These are phyloP conservation scores for Meganola albula DNA, from an alignment of 2,888 invertebrate species.

Conservation along the genomic window DNA sequence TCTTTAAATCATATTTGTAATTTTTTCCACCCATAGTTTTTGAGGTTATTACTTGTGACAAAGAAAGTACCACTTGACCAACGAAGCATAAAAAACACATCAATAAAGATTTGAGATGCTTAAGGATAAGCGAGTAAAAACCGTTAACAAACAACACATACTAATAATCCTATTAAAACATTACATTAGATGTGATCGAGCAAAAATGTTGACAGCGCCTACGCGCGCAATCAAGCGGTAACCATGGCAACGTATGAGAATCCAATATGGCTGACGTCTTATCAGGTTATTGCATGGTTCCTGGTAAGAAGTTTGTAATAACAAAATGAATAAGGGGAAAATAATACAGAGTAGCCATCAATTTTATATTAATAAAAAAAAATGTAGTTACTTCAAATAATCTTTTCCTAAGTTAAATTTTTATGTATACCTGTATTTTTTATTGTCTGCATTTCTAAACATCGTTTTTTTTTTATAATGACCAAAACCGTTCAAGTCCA, in stretches of 20 bases:
- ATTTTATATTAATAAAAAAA: constrained; percentile 18
- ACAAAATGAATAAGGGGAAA: constrained; percentile 20
- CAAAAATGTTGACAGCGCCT: constrained; percentile 35
- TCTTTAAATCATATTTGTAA: too few species aligned
- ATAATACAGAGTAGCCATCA: constrained; percentile 13
- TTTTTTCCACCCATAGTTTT: too few species aligned
- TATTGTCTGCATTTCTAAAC: too few species aligned
- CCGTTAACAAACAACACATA: constrained; percentile 16
- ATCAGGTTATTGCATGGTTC: constrained; percentile 48
- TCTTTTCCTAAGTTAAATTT: too few species aligned
- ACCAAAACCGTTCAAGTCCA: too few species aligned
- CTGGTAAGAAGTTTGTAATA: constrained; percentile 31
- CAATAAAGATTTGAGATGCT: constrained; percentile 11
- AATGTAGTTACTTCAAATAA: too few species aligned
- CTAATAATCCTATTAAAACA: constrained; percentile 27
- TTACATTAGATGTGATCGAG: constrained; percentile 22
- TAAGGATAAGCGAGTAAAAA: constrained; percentile 19
- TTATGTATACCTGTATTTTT: too few species aligned
- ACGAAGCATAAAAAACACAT: constrained; percentile 12
- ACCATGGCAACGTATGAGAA: constrained; percentile 52
- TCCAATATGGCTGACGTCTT: constrained; percentile 60
- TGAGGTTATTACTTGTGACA: too few species aligned
- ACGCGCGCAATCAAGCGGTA: constrained; percentile 53
- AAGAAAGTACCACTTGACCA: too few species aligned
- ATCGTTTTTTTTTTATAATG: too few species aligned